These are phyloP conservation scores for Phrynocephalus versicolor DNA, from an alignment of 2,113 vertebrate genomes.

Conservation along the genomic window DNA sequence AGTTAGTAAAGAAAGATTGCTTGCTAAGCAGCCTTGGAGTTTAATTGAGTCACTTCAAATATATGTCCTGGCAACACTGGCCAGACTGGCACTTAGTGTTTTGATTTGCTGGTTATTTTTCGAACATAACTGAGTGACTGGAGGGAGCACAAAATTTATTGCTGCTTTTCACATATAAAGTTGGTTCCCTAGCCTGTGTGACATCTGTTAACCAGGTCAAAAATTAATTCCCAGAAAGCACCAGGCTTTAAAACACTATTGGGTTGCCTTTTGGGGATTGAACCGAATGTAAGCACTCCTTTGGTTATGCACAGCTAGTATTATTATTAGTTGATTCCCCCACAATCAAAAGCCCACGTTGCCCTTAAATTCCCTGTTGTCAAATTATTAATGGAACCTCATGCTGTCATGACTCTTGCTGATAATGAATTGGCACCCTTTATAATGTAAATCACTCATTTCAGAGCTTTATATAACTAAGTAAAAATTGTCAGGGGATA, in stretches of 20 bases:
- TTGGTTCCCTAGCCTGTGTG: conserved; percentile 33
- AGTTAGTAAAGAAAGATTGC: conserved; percentile 37
- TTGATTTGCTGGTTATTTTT: conserved; percentile 45
- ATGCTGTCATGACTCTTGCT: background rate
- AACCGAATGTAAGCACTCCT: conserved; percentile 14
- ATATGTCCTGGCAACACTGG: conserved; percentile 34
- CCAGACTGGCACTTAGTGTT: conserved; percentile 36
- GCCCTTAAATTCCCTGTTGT: background rate
- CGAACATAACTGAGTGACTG: conserved; percentile 42
- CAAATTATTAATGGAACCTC: background rate
- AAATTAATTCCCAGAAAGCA: conserved; percentile 48
- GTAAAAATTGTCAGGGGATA: background rate
- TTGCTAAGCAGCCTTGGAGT: conserved; percentile 33
- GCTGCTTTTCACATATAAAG: conserved; percentile 46
- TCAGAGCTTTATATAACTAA: background rate
- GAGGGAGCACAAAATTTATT: conserved; percentile 40
- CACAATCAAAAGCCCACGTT: background rate
- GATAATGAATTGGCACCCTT: background rate
- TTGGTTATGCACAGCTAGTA: conserved; percentile 17
- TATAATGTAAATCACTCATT: background rate
- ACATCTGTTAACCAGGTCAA: conserved; percentile 38
- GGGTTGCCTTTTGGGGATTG: conserved; percentile 34
- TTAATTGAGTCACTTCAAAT: conserved; percentile 56
- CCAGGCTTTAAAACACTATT: conserved; percentile 32
- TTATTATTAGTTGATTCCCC: conserved; percentile 38